phyloP scores from a whole-genome alignment of 2,888 invertebrate species.

The Volucella inanis region DNA sequence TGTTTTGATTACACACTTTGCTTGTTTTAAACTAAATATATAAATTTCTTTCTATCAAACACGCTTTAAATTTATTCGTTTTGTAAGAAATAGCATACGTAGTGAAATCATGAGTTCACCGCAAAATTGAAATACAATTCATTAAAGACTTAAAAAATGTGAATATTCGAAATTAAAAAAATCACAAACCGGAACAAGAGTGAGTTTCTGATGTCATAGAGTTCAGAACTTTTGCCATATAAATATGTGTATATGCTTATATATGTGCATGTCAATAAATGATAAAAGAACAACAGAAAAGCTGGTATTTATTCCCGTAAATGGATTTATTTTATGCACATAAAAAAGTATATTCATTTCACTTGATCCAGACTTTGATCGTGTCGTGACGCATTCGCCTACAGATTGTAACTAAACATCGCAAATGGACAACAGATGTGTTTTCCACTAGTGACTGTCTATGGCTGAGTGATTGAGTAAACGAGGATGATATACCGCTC shows the following conservation, averaged over 20 bases:
- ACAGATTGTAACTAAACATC: conserved; percentile 67
- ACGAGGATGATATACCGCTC: conserved; percentile 44
- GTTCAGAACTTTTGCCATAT: neutral
- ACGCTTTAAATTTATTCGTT: conserved; percentile 40
- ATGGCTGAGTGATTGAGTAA: conserved; percentile 34
- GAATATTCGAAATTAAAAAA: conserved; percentile 26
- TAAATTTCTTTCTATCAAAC: neutral
- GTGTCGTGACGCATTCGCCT: conserved; percentile 62
- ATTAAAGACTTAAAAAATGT: conserved; percentile 22
- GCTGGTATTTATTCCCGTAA: neutral
- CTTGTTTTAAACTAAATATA: conserved; percentile 7
- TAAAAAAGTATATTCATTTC: conserved; percentile 7
- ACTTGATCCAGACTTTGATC: conserved; percentile 33
- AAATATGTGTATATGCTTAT: neutral
- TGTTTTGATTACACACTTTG: conserved; percentile 3
- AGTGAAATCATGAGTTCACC: conserved; percentile 61
- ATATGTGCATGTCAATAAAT: too few species aligned
- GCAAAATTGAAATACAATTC: conserved; percentile 32
- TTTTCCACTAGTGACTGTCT: conserved; percentile 40
- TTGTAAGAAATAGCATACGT: conserved; percentile 51
- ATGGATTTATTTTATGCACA: conserved; percentile 14
- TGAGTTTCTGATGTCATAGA: conserved; percentile 21
- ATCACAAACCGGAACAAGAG: conserved; percentile 55
- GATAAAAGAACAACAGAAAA: too few species aligned
- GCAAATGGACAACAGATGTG: conserved; percentile 64